phyloP scores from a whole-genome alignment of 2,888 invertebrate genomes.

The Buathra laborator region DNA sequence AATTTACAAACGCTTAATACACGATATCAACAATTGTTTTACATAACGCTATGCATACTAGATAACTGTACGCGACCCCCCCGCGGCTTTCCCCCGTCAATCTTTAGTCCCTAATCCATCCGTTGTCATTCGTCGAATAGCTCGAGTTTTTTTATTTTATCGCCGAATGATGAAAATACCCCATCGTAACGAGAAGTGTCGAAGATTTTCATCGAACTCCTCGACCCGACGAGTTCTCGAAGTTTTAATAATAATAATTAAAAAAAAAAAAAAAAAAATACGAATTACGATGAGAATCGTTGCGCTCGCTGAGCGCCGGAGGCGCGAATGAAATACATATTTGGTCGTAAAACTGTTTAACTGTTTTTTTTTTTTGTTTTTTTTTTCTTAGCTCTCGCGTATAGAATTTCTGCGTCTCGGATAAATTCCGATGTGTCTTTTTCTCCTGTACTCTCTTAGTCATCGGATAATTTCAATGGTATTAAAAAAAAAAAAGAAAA shows the following conservation, averaged over 20 bases:
- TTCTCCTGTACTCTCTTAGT: constrained; percentile 31
- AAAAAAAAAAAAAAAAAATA: constrained; percentile 60
- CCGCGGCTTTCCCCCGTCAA: not conserved
- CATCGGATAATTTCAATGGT: constrained; percentile 70
- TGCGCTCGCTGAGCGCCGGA: constrained; percentile 73
- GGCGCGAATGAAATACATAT: constrained; percentile 76
- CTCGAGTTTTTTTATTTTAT: not conserved
- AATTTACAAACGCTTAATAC: constrained; percentile 68
- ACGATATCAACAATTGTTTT: constrained; percentile 67
- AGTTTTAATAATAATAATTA: constrained; percentile 11
- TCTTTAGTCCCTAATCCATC: not conserved
- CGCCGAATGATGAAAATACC: not conserved
- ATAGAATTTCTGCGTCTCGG: not conserved
- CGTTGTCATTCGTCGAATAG: not conserved
- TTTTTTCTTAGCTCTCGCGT: not conserved
- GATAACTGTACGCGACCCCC: constrained; percentile 40
- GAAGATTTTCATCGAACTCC: constrained; percentile 19
- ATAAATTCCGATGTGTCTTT: constrained; percentile 22
- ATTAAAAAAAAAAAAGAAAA: constrained; percentile 66
- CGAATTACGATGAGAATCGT: constrained; percentile 71
- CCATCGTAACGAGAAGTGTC: constrained; percentile 25
- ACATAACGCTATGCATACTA: constrained; percentile 53
- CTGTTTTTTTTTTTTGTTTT: constrained; percentile 25
- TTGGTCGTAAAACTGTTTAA: constrained; percentile 79
- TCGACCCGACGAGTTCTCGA: constrained; percentile 51